Evolutionary conservation across 2,888 invertebrate genomes (phyloP).

Genomic region (Eristalinus aeneus): DNA sequence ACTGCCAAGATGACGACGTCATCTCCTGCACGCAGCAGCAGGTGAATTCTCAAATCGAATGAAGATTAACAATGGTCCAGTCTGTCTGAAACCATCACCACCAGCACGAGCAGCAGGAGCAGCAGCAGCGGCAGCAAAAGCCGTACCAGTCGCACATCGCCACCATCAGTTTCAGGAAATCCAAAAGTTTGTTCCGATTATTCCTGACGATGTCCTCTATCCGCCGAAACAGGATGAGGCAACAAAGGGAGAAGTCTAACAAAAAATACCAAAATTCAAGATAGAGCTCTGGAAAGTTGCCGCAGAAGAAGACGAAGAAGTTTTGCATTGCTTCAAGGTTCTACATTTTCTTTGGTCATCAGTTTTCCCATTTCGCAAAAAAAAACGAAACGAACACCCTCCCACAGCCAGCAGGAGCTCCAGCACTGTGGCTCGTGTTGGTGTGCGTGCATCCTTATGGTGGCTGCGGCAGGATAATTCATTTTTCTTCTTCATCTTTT

Average conservation of each 20-base stretch:
- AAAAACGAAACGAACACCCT: neutral
- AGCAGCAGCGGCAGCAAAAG: neutral
- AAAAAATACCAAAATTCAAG: neutral
- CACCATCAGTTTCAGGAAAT: constrained; percentile 63
- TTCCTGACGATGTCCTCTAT: constrained; percentile 56
- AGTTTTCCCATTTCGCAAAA: constrained; percentile 28
- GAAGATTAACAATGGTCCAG: constrained; percentile 56
- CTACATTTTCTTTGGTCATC: constrained; percentile 63
- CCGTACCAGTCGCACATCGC: neutral
- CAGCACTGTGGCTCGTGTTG: neutral
- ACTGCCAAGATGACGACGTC: constrained; percentile 11
- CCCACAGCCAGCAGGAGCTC: too few relatives aligned
- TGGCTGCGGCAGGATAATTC: constrained; percentile 64
- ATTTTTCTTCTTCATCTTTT: constrained; percentile 65
- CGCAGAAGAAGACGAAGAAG: constrained; percentile 45
- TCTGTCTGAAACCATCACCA: constrained; percentile 6
- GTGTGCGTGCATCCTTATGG: constrained; percentile 32
- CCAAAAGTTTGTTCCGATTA: constrained; percentile 69
- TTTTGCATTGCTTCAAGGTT: constrained; percentile 63
- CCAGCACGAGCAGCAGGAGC: neutral
- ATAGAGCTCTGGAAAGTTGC: constrained; percentile 16
- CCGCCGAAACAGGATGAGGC: constrained; percentile 29
- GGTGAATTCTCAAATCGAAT: constrained; percentile 66
- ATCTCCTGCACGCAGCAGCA: constrained; percentile 53
- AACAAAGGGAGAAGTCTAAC: neutral